Conservation (phyloP, 2,113 vertebrate genomes). For the Apodemus sylvaticus region DNA sequence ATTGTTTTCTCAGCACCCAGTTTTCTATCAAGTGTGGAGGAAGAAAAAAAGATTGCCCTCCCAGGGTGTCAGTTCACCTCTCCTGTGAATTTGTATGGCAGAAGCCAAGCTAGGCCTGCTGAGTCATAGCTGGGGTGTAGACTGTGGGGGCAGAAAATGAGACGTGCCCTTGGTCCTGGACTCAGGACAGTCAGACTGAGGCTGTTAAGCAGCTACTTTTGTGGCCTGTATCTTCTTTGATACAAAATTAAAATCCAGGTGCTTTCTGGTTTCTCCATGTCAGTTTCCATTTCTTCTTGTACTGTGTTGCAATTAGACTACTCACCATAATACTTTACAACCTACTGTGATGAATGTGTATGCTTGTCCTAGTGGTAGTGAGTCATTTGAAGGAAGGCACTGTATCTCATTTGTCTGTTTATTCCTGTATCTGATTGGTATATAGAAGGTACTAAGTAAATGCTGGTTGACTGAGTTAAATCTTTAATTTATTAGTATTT, state of each 20-base stretch:
- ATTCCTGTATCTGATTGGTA: neutral
- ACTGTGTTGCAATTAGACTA: neutral
- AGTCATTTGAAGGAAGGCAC: neutral
- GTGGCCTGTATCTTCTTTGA: neutral
- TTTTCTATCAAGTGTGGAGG: conserved; percentile 30
- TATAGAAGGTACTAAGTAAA: neutral
- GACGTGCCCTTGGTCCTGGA: neutral
- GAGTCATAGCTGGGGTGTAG: neutral
- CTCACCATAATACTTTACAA: neutral
- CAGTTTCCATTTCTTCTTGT: neutral
- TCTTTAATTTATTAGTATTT: neutral
- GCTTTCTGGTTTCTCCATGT: neutral
- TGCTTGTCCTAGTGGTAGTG: neutral
- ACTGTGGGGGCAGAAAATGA: neutral
- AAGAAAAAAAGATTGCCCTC: neutral
- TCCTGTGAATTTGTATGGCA: neutral
- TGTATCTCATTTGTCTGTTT: neutral
- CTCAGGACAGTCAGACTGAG: neutral
- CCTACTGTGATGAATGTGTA: too few relatives aligned
- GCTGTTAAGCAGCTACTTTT: too few relatives aligned
- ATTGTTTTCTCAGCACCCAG: neutral
- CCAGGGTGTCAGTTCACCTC: neutral
- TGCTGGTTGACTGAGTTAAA: neutral
- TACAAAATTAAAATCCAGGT: neutral
- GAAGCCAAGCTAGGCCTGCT: neutral